These are phyloP conservation scores for Drosophila carrolli DNA, from an alignment of 1,140 invertebrate species.

Conservation along the genomic window DNA sequence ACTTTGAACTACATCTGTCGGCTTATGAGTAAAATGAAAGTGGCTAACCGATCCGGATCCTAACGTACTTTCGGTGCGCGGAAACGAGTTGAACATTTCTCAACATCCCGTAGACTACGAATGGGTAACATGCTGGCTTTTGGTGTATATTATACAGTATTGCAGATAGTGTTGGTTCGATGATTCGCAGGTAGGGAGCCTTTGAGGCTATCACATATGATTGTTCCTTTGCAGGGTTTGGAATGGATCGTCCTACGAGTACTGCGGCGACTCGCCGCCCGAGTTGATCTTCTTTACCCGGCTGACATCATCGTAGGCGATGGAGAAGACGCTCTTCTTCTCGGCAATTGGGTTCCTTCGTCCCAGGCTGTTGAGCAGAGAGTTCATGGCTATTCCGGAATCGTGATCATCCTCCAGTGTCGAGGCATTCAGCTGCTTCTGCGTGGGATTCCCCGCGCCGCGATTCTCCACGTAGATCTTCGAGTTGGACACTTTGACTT, in stretches of 20 bases:
- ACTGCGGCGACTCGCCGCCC: conserved; percentile 82
- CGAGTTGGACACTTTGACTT: conserved; percentile 71
- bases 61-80: conserved; percentile 41
- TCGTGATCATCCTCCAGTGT: conserved; percentile 88
- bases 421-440: conserved; percentile 79
- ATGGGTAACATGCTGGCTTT: conserved; percentile 36
- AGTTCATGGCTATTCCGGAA: conserved; percentile 90
- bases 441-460: conserved; percentile 15
- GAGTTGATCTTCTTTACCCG: conserved; percentile 81
- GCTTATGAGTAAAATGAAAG: conserved; percentile 32
- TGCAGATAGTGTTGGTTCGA: conserved; percentile 51
- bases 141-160: conserved; percentile 47
- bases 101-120: conserved; percentile 40
- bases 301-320: conserved; percentile 94
- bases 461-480: conserved; percentile 52
- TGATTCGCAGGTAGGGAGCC: conserved; percentile 68
- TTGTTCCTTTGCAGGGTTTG: conserved; percentile 43
- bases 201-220: conserved; percentile 79
- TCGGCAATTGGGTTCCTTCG: conserved; percentile 91
- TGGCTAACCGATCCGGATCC: conserved; percentile 23
- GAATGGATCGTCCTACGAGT: conserved; percentile 38
- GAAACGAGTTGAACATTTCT: conserved; percentile 56
- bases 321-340: conserved; percentile 97
- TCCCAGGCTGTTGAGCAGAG: conserved; percentile 86
- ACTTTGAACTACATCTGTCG: conserved; percentile 41